Evolutionary conservation across 2,888 invertebrate species (phyloP).

Genomic region (Campaea margaritaria): DNA sequence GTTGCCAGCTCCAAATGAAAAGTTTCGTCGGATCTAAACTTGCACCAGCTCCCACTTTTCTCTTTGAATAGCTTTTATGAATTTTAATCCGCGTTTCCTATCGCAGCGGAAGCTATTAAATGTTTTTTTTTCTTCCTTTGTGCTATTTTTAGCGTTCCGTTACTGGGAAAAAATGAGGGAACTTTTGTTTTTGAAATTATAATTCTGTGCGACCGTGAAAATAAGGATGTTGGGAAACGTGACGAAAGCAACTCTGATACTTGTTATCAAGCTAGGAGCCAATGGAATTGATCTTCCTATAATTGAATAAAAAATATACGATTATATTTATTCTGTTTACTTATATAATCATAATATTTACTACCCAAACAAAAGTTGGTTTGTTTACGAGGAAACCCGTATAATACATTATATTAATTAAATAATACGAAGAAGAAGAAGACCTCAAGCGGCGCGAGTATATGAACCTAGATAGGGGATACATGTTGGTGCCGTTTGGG

Average conservation of each 20-base stretch:
- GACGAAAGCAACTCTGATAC: conserved; percentile 13
- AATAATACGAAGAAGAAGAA: too few species aligned
- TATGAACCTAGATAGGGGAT: too few species aligned
- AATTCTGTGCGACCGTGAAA: conserved; percentile 9
- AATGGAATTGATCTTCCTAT: too few species aligned
- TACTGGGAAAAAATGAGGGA: conserved; percentile 11
- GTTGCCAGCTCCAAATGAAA: conserved; percentile 25
- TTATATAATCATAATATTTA: too few species aligned
- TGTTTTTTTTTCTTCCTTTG: conserved; percentile 32
- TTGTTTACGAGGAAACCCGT: too few species aligned
- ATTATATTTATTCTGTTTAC: too few species aligned
- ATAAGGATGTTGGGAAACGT: background rate
- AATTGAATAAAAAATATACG: too few species aligned
- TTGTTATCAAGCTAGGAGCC: background rate
- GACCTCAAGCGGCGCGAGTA: too few species aligned
- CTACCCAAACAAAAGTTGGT: too few species aligned
- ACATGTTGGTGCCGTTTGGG: too few species aligned
- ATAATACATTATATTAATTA: too few species aligned
- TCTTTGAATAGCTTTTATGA: conserved; percentile 34
- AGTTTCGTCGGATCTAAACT: conserved; percentile 29
- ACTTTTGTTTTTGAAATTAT: conserved; percentile 19
- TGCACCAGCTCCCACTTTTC: conserved; percentile 20
- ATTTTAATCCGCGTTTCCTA: conserved; percentile 35
- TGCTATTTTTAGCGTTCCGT: conserved; percentile 28
- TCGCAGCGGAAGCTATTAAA: conserved; percentile 32